A percentile compares a stretch with the other conserved stretches of the same genome.
phyloP scores from a whole-genome alignment of 2,888 invertebrate genomes.

The Hermaeophaga mercurialis region DNA sequence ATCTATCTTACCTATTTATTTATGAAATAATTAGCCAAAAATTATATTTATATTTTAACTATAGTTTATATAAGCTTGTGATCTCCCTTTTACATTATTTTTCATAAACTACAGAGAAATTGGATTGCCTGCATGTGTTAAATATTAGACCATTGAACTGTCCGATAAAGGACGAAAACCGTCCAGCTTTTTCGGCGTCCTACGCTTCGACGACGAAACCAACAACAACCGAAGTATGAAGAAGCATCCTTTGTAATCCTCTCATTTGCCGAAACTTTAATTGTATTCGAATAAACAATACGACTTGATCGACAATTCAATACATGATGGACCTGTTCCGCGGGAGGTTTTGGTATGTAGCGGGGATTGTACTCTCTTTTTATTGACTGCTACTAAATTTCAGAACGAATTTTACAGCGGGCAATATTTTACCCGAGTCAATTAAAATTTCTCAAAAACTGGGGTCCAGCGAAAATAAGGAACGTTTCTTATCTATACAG shows the following conservation, averaged over 20 bases:
- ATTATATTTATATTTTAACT: no score
- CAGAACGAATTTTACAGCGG: conserved; percentile 43
- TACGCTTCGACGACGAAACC: conserved; percentile 14
- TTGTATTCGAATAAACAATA: conserved; percentile 54
- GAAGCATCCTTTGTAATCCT: conserved; percentile 44
- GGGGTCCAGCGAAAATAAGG: conserved; percentile 21
- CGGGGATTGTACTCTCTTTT: conserved; percentile 44
- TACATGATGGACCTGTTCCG: conserved; percentile 49
- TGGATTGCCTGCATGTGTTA: conserved; percentile 34
- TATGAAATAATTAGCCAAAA: no score
- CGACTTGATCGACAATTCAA: conserved; percentile 53
- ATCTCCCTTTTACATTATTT: no score
- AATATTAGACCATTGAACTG: conserved; percentile 34
- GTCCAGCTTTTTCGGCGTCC: conserved; percentile 33
- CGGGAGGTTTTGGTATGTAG: conserved; percentile 48
- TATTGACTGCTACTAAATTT: conserved; percentile 47
- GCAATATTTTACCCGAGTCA: conserved; percentile 47
- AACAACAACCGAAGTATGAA: conserved; percentile 28
- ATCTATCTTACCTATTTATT: no score
- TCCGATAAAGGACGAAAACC: conserved; percentile 23
- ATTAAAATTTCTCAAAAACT: conserved; percentile 44
- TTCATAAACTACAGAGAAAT: no score
- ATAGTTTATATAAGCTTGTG: no score
- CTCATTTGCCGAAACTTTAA: conserved; percentile 53
- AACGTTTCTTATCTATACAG: background rate